Evolutionary conservation across 2,888 invertebrate species (phyloP).

Genomic region (Cetonia aurata): DNA sequence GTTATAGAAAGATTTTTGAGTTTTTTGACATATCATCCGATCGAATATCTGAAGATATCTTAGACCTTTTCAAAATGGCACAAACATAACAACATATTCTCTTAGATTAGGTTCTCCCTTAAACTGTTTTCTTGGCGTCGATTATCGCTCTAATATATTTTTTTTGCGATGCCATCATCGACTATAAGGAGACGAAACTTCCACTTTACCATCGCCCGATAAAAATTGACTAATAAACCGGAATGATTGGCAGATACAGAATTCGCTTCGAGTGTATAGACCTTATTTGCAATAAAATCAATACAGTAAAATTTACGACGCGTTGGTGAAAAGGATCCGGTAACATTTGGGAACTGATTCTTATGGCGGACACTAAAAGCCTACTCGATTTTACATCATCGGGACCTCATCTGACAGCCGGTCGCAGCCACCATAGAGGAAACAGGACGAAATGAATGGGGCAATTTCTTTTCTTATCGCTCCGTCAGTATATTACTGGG

Average conservation of each 20-base stretch:
- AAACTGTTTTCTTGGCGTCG: no score
- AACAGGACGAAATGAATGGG: constrained; percentile 56
- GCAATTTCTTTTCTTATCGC: constrained; percentile 52
- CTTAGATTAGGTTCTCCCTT: no score
- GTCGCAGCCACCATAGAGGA: constrained; percentile 53
- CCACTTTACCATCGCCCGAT: constrained; percentile 10
- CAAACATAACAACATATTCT: no score
- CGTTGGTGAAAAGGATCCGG: constrained; percentile 55
- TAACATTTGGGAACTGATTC: constrained; percentile 57
- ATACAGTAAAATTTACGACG: constrained; percentile 64
- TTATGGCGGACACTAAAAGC: constrained; percentile 59
- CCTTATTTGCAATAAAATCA: constrained; percentile 64
- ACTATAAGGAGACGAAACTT: no score
- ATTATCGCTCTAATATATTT: no score
- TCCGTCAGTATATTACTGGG: constrained; percentile 42
- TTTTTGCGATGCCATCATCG: background rate
- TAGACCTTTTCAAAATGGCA: no score
- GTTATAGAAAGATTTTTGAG: no score
- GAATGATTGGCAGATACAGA: constrained; percentile 57
- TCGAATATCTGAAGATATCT: no score
- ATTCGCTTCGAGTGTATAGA: constrained; percentile 56
- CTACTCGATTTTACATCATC: constrained; percentile 58
- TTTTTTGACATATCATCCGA: no score
- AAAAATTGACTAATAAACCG: constrained; percentile 53
- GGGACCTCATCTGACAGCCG: constrained; percentile 55